Base-by-base conservation (phyloP, 2,888 invertebrate genomes). In the Cacoxenus indagator region DNA sequence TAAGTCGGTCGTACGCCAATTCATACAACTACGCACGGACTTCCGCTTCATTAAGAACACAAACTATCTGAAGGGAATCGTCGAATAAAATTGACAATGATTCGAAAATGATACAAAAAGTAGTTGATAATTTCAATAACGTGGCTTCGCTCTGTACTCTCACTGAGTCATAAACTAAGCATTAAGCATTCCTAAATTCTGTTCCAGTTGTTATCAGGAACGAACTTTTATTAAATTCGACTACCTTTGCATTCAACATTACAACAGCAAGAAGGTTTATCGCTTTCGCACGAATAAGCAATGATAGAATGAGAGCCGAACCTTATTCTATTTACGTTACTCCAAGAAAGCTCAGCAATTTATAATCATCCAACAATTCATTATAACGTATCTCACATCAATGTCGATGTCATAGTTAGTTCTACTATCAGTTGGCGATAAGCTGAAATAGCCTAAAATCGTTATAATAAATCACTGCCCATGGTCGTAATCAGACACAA, bases 11-110 rank as follows among this genome's bases (percentile, higher is more conserved):
- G 90, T 99, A 37, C 91, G 94, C 76, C 96, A 94, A 89, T 99
- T 99, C 88, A 95, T 99, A 77, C 97, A 98, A 87, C 91, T 98
- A 29, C 91, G 99, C 70, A 94, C 95, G 4, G 99, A 99, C 89
- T 98, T 95, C 89, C 97, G 97, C 88, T 93, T 84, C 62, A 95
- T 96, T 83, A 96, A 95, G 86, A 90, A 83, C 73, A 92, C 93
- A 24, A 92, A 89, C 75, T 91, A 90, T 79, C 88, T 91, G 48
- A 91, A 91, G 81, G 91, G 91, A 67, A 88, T 91, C 54, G 89
- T 91, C 68, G 87, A 88, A 71, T 87, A 82, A 74, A 65, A 70
- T 26, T 43, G 4, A 69, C 57, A 43, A 37, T n/a, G 11, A 26
- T 45, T n/a, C n/a, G n/a, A n/a, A n/a, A n/a, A n/a, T n/a, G n/a